phyloP scores from a whole-genome alignment of 2,113 vertebrate species.

The Trogon surrucura region DNA sequence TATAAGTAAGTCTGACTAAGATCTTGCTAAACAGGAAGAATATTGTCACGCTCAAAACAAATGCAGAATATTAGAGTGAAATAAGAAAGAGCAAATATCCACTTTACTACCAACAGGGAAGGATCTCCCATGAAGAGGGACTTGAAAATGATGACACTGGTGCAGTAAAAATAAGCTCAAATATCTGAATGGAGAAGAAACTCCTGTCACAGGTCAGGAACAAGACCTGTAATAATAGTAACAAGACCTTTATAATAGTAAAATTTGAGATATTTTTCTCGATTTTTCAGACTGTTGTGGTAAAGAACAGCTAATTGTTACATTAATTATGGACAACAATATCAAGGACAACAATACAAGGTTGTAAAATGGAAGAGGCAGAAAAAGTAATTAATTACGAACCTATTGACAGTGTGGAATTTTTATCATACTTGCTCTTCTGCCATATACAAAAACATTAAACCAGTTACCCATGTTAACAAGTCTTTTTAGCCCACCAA shows the following conservation, averaged over 20 bases:
- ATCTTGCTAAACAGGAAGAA: neutral
- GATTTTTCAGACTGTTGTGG: neutral
- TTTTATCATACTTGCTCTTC: neutral
- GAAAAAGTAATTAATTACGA: neutral
- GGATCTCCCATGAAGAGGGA: neutral
- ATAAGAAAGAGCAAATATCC: neutral
- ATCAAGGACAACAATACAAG: neutral
- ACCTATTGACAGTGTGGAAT: neutral
- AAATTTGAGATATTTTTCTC: neutral
- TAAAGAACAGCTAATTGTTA: neutral
- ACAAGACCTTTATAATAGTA: neutral
- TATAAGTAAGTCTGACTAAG: neutral
- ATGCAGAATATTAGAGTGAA: neutral
- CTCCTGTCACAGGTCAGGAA: neutral
- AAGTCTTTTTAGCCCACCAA: neutral
- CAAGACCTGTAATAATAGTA: neutral
- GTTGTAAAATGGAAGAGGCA: neutral
- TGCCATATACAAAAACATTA: neutral
- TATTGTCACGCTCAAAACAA: neutral
- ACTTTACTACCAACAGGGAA: neutral
- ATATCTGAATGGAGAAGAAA: neutral
- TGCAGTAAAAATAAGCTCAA: neutral
- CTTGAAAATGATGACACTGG: neutral
- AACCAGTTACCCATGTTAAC: neutral
- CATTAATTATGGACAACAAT: neutral